Evolutionary conservation across 1,140 invertebrate genomes (phyloP).

Genomic region (Neocloeon triangulifer): DNA sequence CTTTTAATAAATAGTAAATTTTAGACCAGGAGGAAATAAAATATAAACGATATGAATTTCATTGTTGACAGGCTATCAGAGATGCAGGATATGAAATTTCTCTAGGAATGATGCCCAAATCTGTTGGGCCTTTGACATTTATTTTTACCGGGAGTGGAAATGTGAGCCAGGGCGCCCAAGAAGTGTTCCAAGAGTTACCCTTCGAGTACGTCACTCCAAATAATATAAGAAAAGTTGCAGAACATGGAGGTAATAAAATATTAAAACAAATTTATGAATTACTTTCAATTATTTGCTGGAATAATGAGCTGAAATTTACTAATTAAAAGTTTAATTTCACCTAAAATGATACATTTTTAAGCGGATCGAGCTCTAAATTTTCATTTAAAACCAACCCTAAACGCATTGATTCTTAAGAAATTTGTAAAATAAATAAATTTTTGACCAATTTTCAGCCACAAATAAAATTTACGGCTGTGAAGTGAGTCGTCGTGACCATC

Average conservation of each 20-base stretch:
- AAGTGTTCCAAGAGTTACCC: constrained; percentile 92
- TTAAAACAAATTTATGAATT: neutral
- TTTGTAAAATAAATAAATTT: too few species aligned
- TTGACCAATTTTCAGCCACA: constrained; percentile 45
- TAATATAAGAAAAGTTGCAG: constrained; percentile 82
- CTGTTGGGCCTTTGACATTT: constrained; percentile 91
- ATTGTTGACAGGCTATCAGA: constrained; percentile 88
- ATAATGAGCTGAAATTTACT: too few species aligned
- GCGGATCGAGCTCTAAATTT: too few species aligned
- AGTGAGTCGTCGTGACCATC: constrained; percentile 76
- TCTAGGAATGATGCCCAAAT: constrained; percentile 91
- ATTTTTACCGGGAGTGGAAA: constrained; percentile 90
- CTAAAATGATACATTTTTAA: too few species aligned
- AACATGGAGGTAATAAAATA: constrained; percentile 83
- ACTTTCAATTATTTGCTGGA: too few species aligned
- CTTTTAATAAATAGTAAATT: too few species aligned
- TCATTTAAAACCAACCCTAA: too few species aligned
- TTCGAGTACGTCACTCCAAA: constrained; percentile 93
- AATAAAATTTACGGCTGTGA: constrained; percentile 92
- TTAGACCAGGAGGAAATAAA: too few species aligned
- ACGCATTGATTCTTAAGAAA: too few species aligned
- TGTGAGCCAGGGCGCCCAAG: constrained; percentile 78
- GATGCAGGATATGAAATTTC: constrained; percentile 98
- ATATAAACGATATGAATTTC: too few species aligned
- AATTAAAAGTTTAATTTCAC: too few species aligned